A percentile compares a stretch with the other conserved stretches of the same genome.
Conservation (phyloP, 2,113 vertebrate genomes). For the Tonatia bakeri region DNA sequence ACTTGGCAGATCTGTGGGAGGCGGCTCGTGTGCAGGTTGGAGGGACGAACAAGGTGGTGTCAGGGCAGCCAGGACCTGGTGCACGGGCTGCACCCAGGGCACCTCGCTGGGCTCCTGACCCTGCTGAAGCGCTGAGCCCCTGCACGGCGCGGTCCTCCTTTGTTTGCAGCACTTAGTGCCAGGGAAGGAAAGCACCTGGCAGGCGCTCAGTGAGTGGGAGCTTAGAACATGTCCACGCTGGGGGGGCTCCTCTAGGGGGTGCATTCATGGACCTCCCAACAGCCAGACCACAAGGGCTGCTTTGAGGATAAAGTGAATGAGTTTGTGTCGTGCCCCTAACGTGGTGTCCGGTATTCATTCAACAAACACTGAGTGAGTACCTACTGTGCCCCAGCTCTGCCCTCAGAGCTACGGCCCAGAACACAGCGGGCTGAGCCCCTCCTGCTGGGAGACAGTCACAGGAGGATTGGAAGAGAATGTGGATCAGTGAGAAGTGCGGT, state of each 20-base stretch:
- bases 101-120: not conserved
- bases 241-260: not conserved
- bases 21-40: accelerated
- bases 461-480: not conserved
- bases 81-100: not conserved
- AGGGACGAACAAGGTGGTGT: not conserved
- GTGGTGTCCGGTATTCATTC: not conserved
- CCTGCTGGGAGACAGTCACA: not conserved
- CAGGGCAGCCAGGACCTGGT: not conserved
- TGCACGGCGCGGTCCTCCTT: accelerated
- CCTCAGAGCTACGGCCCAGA: not conserved
- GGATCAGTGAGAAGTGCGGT: not conserved
- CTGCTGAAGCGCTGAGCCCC: accelerated
- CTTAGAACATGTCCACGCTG: not conserved
- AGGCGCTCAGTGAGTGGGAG: not conserved
- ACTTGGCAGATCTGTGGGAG: not conserved
- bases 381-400: not conserved
- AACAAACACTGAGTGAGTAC: not conserved
- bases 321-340: too few species aligned
- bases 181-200: not conserved
- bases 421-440: not conserved
- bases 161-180: accelerated
- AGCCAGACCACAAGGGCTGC: not conserved
- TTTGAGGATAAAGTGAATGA: not conserved
- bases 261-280: not conserved